Evolutionary conservation across 2,888 invertebrate species (phyloP).

Genomic region (Disparrhopalites patrizii): DNA sequence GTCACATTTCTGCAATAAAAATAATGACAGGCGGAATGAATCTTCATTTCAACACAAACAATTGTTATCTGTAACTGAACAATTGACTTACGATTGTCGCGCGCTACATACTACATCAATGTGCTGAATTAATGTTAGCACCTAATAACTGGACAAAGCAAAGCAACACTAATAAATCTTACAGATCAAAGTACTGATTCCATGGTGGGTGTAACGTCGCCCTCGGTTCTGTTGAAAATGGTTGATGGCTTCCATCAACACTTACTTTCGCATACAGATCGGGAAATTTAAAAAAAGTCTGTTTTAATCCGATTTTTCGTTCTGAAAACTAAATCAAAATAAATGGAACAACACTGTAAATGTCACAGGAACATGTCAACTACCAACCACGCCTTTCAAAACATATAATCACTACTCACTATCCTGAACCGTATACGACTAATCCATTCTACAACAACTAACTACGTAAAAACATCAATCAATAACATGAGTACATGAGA

Average conservation of each 20-base stretch:
- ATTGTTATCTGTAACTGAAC: not conserved
- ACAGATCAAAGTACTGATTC: conserved; percentile 97
- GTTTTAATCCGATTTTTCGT: conserved; percentile 92
- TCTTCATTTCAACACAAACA: not conserved
- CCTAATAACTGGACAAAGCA: not conserved
- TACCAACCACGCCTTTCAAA: not conserved
- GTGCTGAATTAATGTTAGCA: too few relatives aligned
- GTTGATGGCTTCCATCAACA: conserved; percentile 87
- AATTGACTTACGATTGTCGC: too few relatives aligned
- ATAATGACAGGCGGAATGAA: too few relatives aligned
- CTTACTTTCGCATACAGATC: conserved; percentile 97
- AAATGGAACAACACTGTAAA: too few relatives aligned
- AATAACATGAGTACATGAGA: too few relatives aligned
- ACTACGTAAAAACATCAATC: too few relatives aligned
- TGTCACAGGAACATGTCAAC: not conserved
- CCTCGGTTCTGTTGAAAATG: conserved; percentile 90
- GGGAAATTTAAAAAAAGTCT: conserved; percentile 92
- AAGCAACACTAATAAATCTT: conserved; percentile 50
- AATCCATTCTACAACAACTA: not conserved
- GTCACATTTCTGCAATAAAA: conserved; percentile 64
- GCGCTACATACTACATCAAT: too few relatives aligned
- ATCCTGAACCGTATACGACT: not conserved
- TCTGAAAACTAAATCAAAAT: too few relatives aligned
- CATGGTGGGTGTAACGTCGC: conserved; percentile 95
- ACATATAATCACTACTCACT: not conserved